Base-by-base conservation (phyloP, 2,888 invertebrate genomes). In the Bursaphelenchus okinawaensis region DNA sequence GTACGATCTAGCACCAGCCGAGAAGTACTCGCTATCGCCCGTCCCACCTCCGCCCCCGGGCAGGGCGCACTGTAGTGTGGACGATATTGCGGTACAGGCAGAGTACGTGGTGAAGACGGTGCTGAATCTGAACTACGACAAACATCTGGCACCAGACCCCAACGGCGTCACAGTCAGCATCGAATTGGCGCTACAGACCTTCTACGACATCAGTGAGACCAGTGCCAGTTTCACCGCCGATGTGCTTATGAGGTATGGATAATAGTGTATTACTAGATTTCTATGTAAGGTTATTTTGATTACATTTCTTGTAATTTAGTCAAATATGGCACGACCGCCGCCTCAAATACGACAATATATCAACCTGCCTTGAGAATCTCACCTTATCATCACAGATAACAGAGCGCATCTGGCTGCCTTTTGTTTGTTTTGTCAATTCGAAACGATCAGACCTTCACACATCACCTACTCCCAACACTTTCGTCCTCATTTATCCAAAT, bases 401-500 rank as follows among this genome's bases (percentile, higher is more conserved):
- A 7, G 79, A 78, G 28, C 70, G 71, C 54, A 54, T 81, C 12
- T 81, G 81, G 81, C 77, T 77, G 29, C 73, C 72, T 16, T 71
- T 74, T 55, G 73, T 73, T 7, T 81, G 81, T 59, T 80, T 80
- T 68, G 81, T 81, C 8, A 79, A 80, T 56, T 76, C 76, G 16
- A 81, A 81, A 64, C 73, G 75, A 60, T 77, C 78, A 0, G 76
- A 76, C 55, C 72, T 81, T n/a, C 81, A 81, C 61, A 74, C 75
- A 4, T 78, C 77, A 26, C 81, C 81, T 7, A 76, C 78, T 20
- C 77, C 78, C 0, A 81, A 81, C 62, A 77, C 80, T 7, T 81
- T 81, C 58, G 68, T 81, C 4, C 74, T 81, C 73, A 76, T 81
- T 26, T 80, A 78, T 55, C 80, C 80, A 9, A 80, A 80, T 69